Percentiles rank a stretch among this genome's conserved stretches.
Conservation (phyloP, 2,797 vertebrate genomes). For the Sylvia borin region DNA sequence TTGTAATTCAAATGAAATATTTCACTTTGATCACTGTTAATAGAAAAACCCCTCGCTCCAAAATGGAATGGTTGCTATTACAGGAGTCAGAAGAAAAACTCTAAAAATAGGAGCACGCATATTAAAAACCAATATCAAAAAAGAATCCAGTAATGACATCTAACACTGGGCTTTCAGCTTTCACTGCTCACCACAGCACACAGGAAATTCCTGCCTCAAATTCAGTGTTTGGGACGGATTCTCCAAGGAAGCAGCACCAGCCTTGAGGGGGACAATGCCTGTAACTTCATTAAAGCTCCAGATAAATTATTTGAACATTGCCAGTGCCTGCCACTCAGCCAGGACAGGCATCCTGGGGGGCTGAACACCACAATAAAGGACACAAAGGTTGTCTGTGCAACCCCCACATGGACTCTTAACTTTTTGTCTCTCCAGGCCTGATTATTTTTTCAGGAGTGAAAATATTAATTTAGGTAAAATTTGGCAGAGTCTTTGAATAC, state of each 20-base stretch:
- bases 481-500: background rate
- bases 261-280: background rate
- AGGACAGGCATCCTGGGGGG: background rate
- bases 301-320: background rate
- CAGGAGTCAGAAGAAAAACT: slow-evolving; percentile 46
- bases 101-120: slow-evolving; percentile 51
- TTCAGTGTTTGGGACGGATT: background rate
- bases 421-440: background rate
- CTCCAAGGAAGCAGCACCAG: background rate
- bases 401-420: background rate
- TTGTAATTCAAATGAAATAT: slow-evolving; percentile 42
- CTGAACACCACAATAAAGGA: background rate
- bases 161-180: background rate
- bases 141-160: background rate
- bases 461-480: background rate
- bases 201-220: background rate
- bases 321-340: background rate
- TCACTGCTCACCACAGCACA: background rate
- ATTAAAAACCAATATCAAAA: slow-evolving; percentile 53
- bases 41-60: slow-evolving; percentile 10
- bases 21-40: slow-evolving; percentile 55
- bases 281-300: background rate
- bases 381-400: background rate
- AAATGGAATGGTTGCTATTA: slow-evolving; percentile 47
- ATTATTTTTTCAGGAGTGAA: background rate